Conservation (phyloP, 1,140 invertebrate genomes). For the Hyles euphorbiae region DNA sequence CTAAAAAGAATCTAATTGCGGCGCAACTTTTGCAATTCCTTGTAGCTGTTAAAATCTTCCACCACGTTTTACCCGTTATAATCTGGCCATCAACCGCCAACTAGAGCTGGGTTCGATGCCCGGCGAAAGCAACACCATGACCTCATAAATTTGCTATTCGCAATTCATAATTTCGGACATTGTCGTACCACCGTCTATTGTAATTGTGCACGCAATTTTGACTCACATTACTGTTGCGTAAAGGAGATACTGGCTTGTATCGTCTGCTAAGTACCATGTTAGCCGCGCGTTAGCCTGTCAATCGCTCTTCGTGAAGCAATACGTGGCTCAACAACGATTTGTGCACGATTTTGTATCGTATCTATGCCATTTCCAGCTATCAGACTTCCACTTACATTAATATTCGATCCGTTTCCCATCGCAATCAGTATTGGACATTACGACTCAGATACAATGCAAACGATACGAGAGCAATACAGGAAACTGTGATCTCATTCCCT, state of each 20-base stretch:
- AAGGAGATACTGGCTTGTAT: constrained; percentile 3
- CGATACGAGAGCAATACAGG: background rate
- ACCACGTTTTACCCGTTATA: constrained; percentile 49
- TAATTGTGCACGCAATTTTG: constrained; percentile 16
- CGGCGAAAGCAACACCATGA: constrained; percentile 57
- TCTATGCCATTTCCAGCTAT: constrained; percentile 1
- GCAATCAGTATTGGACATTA: no score
- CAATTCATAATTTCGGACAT: constrained; percentile 62
- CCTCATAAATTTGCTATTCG: constrained; percentile 62
- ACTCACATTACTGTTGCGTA: constrained; percentile 14
- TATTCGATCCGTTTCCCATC: no score
- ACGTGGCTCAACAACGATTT: constrained; percentile 2
- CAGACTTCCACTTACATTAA: no score
- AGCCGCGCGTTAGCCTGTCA: constrained; percentile 27
- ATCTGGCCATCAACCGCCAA: constrained; percentile 50
- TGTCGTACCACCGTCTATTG: constrained; percentile 10
- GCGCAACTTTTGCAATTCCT: constrained; percentile 23
- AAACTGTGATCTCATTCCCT: background rate
- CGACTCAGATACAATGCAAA: no score
- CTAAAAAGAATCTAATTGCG: constrained; percentile 23
- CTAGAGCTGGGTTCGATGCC: constrained; percentile 54
- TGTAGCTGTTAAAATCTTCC: constrained; percentile 26
- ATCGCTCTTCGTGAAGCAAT: constrained; percentile 21
- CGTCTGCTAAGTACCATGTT: background rate
- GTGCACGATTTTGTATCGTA: constrained; percentile 2